Evolutionary conservation across 2,888 invertebrate species (phyloP).

Genomic region (Orthosia gothica): DNA sequence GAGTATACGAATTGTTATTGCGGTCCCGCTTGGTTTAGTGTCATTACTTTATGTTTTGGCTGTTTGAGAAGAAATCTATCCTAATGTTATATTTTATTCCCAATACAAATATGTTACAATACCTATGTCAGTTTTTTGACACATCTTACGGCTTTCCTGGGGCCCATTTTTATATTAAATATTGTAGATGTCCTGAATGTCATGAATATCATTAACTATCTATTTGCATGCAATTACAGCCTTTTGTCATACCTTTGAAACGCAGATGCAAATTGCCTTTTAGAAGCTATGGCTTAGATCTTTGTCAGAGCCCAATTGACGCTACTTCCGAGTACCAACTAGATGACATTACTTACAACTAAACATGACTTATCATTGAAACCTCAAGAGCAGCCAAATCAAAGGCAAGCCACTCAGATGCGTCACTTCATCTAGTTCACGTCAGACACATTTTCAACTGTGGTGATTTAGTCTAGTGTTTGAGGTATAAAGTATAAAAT

Average conservation of each 20-base stretch:
- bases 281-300: background rate
- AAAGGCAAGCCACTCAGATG: constrained; percentile 58
- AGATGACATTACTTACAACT: constrained; percentile 32
- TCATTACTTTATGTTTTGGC: too few species aligned
- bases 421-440: constrained; percentile 21
- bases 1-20: too few species aligned
- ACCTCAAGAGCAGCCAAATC: constrained; percentile 40
- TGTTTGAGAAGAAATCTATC: background rate
- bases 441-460: constrained; percentile 36
- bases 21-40: too few species aligned
- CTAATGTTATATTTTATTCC: background rate
- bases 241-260: background rate
- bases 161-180: background rate
- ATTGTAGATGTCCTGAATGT: background rate
- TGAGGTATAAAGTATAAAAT: constrained; percentile 62
- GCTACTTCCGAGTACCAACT: constrained; percentile 26
- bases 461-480: constrained; percentile 39
- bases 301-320: constrained; percentile 6
- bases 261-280: constrained; percentile 11
- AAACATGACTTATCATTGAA: constrained; percentile 44
- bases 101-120: background rate
- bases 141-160: too few species aligned
- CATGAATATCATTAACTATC: background rate
- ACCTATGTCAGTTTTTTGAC: too few species aligned
- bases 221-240: constrained; percentile 7